These are phyloP conservation scores for Notamacropus eugenii DNA, from an alignment of 2,797 vertebrate genomes.

Conservation along the genomic window DNA sequence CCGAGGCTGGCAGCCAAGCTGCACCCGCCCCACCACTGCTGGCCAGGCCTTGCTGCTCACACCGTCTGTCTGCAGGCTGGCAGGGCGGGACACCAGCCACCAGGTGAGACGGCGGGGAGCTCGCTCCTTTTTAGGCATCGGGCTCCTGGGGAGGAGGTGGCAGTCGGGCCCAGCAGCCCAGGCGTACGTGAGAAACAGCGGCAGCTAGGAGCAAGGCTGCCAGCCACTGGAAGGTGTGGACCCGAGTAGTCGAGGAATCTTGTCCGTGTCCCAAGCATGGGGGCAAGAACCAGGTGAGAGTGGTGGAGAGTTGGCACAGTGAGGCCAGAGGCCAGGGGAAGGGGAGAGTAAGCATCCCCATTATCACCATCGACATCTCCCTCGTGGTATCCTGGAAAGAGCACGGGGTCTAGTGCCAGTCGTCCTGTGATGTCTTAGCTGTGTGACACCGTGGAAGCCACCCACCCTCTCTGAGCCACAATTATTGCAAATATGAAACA, in stretches of 20 bases:
- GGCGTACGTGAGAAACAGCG: background rate
- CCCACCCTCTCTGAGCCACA: background rate
- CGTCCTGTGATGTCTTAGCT: background rate
- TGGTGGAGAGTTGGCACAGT: background rate
- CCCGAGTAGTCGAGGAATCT: background rate
- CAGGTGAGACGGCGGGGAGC: background rate
- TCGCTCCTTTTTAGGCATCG: background rate
- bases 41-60: background rate
- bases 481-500: background rate
- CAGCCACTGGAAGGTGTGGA: background rate
- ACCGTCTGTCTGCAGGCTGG: background rate
- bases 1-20: background rate
- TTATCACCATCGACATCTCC: background rate
- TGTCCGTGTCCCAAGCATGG: background rate
- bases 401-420: background rate
- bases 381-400: background rate
- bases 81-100: background rate
- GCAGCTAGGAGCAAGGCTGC: background rate
- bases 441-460: background rate
- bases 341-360: background rate
- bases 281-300: background rate
- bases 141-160: background rate
- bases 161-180: background rate
- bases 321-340: background rate
- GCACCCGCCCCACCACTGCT: slow-evolving; percentile 44